Base-by-base conservation (phyloP, 2,888 invertebrate species). In the Diaphora mendica region DNA sequence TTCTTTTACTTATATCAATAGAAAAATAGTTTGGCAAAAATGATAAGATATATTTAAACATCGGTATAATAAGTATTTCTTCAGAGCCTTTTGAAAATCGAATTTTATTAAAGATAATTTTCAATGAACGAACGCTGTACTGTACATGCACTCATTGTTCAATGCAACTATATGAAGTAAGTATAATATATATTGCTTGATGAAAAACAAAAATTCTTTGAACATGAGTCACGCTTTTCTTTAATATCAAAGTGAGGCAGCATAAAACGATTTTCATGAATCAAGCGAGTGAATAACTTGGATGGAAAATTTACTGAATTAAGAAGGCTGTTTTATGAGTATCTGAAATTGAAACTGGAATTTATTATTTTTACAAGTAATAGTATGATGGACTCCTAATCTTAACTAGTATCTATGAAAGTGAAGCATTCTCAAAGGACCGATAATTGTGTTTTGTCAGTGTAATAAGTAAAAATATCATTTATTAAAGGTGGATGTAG, bases 161-260 rank as follows among this genome's bases (percentile, higher is more conserved):
- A 75, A 72, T 68, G 30, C 68, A 66, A 76, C 71, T 76, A 74
- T 77, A 51, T 51, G 17, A 59, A 64, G 68, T 67, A 71, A 81
- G 79, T 79, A 76, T 85, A 79, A 81, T 77, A 55, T n/a, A 23
- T 66, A 77, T 68, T 35, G 69, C 26, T 76, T 68, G 51, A 72
- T 72, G 73, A 79, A 80, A 77, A 78, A 77, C 75, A 70, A 64
- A 69, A 77, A 82, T 79, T 69, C 73, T 71, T 79, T 65, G n/a
- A 62, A 64, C 20, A 78, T 85, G 85, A 20, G 73, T 85, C 83
- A 85, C 73, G 68, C 78, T 65, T 80, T 82, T 79, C 78, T 76
- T 76, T 76, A 70, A 75, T 35, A 69, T 64, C 59, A 70, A 73
- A 73, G 68, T 55, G 51, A 75, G 69, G 30, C 26, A 64, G 66